Evolutionary conservation across 2,888 invertebrate species (phyloP).

Genomic region (Lycia hirtaria): DNA sequence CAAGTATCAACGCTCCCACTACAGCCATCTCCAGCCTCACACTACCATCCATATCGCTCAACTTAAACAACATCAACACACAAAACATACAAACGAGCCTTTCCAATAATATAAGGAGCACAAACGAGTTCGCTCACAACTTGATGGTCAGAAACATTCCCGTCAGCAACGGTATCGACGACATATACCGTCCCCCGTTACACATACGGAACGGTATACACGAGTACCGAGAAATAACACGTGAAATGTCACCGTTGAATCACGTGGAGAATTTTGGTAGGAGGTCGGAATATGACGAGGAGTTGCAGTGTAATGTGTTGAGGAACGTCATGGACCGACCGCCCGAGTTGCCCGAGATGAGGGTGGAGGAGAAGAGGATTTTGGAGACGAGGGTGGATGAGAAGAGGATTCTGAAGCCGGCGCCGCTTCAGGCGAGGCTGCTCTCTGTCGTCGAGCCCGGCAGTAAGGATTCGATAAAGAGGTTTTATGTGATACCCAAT

Average conservation of each 20-base stretch:
- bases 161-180: slow-evolving; percentile 72
- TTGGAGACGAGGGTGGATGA: slow-evolving; percentile 77
- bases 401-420: slow-evolving; percentile 76
- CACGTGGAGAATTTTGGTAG: slow-evolving; percentile 70
- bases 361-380: slow-evolving; percentile 71
- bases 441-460: slow-evolving; percentile 70
- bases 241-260: slow-evolving; percentile 62
- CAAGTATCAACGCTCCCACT: slow-evolving; percentile 56
- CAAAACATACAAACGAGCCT: slow-evolving; percentile 61
- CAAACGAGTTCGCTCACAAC: slow-evolving; percentile 72
- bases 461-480: slow-evolving; percentile 66
- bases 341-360: slow-evolving; percentile 68
- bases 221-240: slow-evolving; percentile 64
- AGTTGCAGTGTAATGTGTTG: slow-evolving; percentile 59
- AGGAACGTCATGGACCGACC: slow-evolving; percentile 63
- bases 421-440: slow-evolving; percentile 72
- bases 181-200: slow-evolving; percentile 55
- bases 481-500: slow-evolving; percentile 78
- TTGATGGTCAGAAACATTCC: slow-evolving; percentile 67
- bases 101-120: slow-evolving; percentile 62
- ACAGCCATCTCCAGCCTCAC: slow-evolving; percentile 61
- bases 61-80: slow-evolving; percentile 57
- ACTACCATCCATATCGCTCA: slow-evolving; percentile 68
- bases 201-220: slow-evolving; percentile 73
- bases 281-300: slow-evolving; percentile 73